phyloP scores from a whole-genome alignment of 1,140 invertebrate genomes.

The Aphelenchoides fujianensis region DNA sequence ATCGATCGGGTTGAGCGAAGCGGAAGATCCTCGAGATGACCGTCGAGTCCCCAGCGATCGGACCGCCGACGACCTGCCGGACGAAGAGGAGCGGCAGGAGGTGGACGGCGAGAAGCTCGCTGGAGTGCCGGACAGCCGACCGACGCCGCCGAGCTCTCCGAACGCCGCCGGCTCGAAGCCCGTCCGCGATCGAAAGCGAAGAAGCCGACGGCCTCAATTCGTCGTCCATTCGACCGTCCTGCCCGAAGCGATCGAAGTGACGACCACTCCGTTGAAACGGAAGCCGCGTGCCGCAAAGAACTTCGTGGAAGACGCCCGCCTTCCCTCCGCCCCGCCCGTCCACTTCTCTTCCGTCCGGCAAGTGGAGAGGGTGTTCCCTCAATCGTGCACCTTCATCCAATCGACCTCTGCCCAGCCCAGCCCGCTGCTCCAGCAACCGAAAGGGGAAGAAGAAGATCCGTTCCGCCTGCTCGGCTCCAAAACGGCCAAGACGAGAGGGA shows the following conservation, averaged over 20 bases:
- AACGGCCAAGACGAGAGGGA: too few relatives aligned
- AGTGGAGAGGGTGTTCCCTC: not conserved
- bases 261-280: not conserved
- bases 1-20: not conserved
- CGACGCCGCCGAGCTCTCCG: not conserved
- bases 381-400: too few relatives aligned
- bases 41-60: not conserved
- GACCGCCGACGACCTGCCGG: not conserved
- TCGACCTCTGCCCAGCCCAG: too few relatives aligned
- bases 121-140: too few relatives aligned
- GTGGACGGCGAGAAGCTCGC: too few relatives aligned
- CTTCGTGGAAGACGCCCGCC: not conserved
- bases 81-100: not conserved
- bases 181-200: not conserved
- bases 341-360: not conserved
- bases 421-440: too few relatives aligned
- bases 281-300: not conserved
- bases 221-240: not conserved
- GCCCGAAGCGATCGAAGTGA: not conserved
- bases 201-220: not conserved
- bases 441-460: too few relatives aligned
- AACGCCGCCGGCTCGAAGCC: not conserved
- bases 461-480: too few relatives aligned
- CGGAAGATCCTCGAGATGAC: not conserved
- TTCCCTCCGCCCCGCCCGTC: not conserved